phyloP scores from a whole-genome alignment of 2,797 vertebrate species.

The Parauchenoglanis ngamensis region DNA sequence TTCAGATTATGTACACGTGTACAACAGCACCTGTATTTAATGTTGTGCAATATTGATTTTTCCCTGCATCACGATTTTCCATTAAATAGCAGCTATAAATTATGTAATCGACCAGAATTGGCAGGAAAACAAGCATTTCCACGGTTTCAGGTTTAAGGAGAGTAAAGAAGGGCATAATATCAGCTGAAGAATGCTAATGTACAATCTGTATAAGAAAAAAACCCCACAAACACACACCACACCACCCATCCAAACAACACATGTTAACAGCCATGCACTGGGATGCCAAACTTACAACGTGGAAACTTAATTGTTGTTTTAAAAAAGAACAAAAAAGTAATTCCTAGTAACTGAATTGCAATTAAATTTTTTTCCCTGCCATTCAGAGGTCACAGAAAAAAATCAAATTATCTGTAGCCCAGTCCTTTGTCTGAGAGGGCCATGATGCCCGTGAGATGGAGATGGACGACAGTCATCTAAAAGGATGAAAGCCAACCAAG shows the following conservation, averaged over 20 bases:
- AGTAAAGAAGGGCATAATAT: background rate
- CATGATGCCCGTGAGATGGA: constrained; percentile 14
- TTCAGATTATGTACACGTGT: background rate
- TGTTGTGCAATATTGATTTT: background rate
- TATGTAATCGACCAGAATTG: background rate
- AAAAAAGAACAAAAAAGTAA: background rate
- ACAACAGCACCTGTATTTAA: background rate
- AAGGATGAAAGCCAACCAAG: constrained; percentile 40
- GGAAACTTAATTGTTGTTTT: background rate
- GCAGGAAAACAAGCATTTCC: background rate
- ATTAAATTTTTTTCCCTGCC: background rate
- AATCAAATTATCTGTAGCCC: background rate
- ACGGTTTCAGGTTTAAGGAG: background rate
- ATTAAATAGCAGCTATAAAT: background rate
- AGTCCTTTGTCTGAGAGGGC: background rate
- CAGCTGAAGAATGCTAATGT: no score
- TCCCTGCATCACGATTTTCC: background rate
- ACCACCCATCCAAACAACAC: background rate
- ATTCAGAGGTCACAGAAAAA: background rate
- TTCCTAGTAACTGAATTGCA: background rate
- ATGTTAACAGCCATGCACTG: background rate
- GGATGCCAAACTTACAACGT: no score
- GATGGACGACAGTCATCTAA: constrained; percentile 10
- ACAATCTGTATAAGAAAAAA: background rate
- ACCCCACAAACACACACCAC: background rate